A percentile compares a stretch with the other conserved stretches of the same genome.
phyloP scores from a whole-genome alignment of 2,888 invertebrate species.

The Scaptomyza cyrtandrae region DNA sequence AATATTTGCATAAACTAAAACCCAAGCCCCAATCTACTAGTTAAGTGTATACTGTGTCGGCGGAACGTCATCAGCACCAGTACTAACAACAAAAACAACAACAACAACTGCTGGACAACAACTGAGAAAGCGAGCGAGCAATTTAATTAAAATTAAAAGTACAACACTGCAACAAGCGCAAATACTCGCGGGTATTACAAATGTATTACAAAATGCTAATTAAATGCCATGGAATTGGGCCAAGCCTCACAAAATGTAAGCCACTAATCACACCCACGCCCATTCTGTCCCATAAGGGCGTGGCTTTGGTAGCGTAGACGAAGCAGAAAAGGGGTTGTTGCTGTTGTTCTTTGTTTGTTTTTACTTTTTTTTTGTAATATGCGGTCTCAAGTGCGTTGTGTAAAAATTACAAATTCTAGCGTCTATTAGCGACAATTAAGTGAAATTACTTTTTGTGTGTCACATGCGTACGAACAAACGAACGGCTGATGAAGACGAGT shows the following conservation, averaged over 20 bases:
- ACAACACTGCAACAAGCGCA: constrained; percentile 45
- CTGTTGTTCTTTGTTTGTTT: constrained; percentile 6
- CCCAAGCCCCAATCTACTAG: not conserved
- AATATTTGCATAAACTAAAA: constrained; percentile 45
- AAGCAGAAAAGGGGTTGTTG: constrained; percentile 7
- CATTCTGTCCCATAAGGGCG: constrained; percentile 14
- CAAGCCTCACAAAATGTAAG: constrained; percentile 66
- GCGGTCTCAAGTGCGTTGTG: constrained; percentile 59
- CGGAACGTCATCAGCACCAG: constrained; percentile 20
- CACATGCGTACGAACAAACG: constrained; percentile 25
- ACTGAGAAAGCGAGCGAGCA: constrained; percentile 50
- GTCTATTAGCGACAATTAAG: constrained; percentile 72
- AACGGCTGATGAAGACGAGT: not conserved
- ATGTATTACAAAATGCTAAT: constrained; percentile 78
- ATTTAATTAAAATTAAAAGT: constrained; percentile 75
- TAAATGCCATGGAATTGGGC: constrained; percentile 71
- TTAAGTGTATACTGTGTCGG: too few species aligned
- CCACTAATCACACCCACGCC: constrained; percentile 59
- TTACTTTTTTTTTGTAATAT: not conserved
- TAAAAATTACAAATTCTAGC: constrained; percentile 60
- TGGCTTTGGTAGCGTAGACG: constrained; percentile 1
- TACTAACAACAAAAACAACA: constrained; percentile 7
- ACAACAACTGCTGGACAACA: constrained; percentile 24
- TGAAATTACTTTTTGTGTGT: constrained; percentile 61
- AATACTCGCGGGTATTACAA: constrained; percentile 71